These are phyloP conservation scores for Percina caprodes DNA, from an alignment of 2,113 vertebrate species.

Conservation along the genomic window DNA sequence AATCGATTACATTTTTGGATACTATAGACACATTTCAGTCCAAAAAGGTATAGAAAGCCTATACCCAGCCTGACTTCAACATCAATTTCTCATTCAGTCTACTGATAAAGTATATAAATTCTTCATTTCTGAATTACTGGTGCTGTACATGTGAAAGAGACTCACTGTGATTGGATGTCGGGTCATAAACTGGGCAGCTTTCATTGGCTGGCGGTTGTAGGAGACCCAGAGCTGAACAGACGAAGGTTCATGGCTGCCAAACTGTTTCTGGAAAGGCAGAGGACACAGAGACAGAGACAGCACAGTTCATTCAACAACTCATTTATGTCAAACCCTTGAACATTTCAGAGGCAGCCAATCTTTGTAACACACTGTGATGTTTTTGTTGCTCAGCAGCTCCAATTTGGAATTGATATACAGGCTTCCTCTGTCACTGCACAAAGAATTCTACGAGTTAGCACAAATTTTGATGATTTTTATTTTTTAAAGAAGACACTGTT, in stretches of 20 bases:
- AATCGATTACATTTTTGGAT: too few species aligned
- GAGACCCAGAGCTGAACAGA: conserved; percentile 98
- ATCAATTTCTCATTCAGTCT: background rate
- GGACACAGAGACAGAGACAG: conserved; percentile 12
- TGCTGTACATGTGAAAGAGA: background rate
- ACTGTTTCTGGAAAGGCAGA: conserved; percentile 82
- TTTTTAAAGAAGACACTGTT: background rate
- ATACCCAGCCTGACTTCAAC: background rate
- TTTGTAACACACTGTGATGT: background rate
- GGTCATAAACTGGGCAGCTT: conserved; percentile 92
- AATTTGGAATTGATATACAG: background rate
- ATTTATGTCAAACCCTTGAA: background rate
- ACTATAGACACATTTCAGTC: too few species aligned
- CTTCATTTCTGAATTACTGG: too few species aligned
- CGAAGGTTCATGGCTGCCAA: conserved; percentile 83
- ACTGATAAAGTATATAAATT: background rate
- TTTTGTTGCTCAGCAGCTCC: background rate
- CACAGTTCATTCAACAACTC: background rate
- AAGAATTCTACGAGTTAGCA: background rate
- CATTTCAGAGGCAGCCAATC: background rate
- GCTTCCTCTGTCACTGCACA: background rate
- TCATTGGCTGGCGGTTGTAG: conserved; percentile 96
- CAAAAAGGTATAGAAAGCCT: too few species aligned
- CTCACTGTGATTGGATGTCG: conserved; percentile 95
- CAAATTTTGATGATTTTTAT: background rate